Evolutionary conservation across 2,888 invertebrate genomes (phyloP), one percentile per base, ranked within the genome.

Genomic region (Eupithecia subfuscata): DNA sequence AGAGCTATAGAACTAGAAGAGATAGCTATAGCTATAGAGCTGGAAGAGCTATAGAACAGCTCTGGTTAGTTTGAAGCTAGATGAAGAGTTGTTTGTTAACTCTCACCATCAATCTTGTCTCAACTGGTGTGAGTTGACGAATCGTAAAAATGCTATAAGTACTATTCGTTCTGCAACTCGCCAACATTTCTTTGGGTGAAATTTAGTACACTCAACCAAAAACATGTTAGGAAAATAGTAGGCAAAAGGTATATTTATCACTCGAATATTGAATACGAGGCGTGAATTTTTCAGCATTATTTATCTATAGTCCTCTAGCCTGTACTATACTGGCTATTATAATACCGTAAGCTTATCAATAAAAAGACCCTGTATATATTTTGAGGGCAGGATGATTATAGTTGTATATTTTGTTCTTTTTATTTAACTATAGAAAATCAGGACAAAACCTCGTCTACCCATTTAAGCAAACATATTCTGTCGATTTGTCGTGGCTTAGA

Each of bases 401-500:
- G 52, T 52, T 56, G 22, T 22, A 56, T 22, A 56, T 56, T 56
- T 4, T 11, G 11, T 56, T n/a, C 2, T 52, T 56, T 56, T 22
- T 56, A 22, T n/a, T 22, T 11, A 0, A 60, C 9, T 14, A 18
- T 14, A 60, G 12, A n/a, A 34, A 70, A 56, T 22, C 60, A 72
- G 40, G 25, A 63, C 69, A 75, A 75, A 76, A 73, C 75, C 63
- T 82, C 86, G 25, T 88, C 86, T 89, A 90, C 90, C 88, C 86
- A 85, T 88, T 83, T 83, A 81, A 80, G 73, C 76, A 76, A 80
- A 82, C 71, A 84, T 86, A 90, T 89, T 88, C 88, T 78, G 81
- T 86, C 90, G 88, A 92, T 91, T 91, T 91, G 91, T 91, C 90
- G 79, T 77, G 79, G 80, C 73, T 86, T 85, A 84, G 82, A 85